Evolutionary conservation across 2,888 invertebrate genomes (phyloP).

Genomic region (Yponomeuta plumbellus): DNA sequence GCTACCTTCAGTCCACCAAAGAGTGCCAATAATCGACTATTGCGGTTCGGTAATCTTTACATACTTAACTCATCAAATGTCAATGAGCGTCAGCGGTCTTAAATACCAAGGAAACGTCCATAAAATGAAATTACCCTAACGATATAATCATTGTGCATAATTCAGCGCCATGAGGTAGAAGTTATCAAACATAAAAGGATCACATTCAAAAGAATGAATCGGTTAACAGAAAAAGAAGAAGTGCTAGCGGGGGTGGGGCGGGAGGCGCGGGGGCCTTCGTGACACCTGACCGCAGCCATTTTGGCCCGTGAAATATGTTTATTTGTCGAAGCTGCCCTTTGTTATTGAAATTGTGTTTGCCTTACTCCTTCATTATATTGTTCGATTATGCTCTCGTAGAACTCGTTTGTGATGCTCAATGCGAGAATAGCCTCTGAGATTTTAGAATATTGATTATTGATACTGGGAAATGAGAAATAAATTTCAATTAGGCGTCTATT

Average conservation of each 20-base stretch:
- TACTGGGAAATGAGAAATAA: conserved; percentile 75
- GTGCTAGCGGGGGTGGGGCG: conserved; percentile 29
- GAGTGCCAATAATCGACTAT: no score
- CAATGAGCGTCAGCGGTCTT: no score
- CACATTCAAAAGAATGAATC: conserved; percentile 65
- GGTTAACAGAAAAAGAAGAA: conserved; percentile 61
- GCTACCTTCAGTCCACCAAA: no score
- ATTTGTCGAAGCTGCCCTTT: conserved; percentile 73
- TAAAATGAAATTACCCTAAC: neutral
- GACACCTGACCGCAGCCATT: conserved; percentile 76
- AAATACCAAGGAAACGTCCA: neutral
- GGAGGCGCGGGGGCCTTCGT: conserved; percentile 46
- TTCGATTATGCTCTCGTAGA: conserved; percentile 69
- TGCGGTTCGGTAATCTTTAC: no score
- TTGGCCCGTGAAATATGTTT: conserved; percentile 76
- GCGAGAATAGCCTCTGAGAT: conserved; percentile 66
- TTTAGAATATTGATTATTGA: conserved; percentile 76
- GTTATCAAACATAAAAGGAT: conserved; percentile 49
- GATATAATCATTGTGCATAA: conserved; percentile 10
- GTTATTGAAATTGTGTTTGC: conserved; percentile 76
- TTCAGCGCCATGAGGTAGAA: conserved; percentile 18
- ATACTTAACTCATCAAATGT: no score
- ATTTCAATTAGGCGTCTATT: conserved; percentile 73
- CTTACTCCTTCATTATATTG: conserved; percentile 76
- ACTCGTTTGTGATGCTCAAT: conserved; percentile 69